Evolutionary conservation across 2,797 vertebrate species (phyloP).

Genomic region (Sebastes itinus): DNA sequence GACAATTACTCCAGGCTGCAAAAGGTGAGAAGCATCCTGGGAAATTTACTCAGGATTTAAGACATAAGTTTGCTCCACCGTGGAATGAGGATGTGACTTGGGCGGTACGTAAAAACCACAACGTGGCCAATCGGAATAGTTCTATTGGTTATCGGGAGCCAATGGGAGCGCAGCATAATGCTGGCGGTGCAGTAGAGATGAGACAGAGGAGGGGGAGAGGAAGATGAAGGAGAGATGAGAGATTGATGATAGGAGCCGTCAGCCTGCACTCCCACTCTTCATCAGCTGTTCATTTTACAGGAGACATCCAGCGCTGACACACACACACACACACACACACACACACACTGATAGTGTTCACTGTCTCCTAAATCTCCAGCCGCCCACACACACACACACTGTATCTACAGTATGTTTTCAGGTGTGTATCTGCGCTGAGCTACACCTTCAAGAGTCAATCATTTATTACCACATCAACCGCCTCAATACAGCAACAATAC

Average conservation of each 20-base stretch:
- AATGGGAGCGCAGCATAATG: conserved; percentile 2
- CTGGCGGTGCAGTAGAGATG: conserved; percentile 16
- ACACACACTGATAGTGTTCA: background rate
- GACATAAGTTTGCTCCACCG: too few relatives aligned
- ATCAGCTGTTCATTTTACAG: conserved; percentile 81
- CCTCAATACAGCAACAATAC: too few relatives aligned
- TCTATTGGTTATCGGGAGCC: background rate
- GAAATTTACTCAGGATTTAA: background rate
- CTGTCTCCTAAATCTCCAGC: background rate
- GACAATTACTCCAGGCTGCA: background rate
- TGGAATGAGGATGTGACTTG: conserved; percentile 8
- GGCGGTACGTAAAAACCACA: background rate
- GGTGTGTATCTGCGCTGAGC: too few relatives aligned
- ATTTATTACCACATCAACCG: too few relatives aligned
- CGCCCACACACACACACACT: background rate
- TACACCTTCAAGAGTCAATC: too few relatives aligned
- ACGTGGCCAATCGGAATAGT: conserved; percentile 5
- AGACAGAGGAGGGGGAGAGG: conserved; percentile 26
- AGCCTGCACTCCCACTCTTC: conserved; percentile 68
- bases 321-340: conserved; percentile 13
- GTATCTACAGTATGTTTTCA: too few relatives aligned
- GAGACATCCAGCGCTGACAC: conserved; percentile 28
- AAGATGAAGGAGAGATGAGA: conserved; percentile 75
- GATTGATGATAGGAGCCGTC: conserved; percentile 81
- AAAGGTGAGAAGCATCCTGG: background rate